Conservation (phyloP, 1,140 invertebrate genomes). For the Drosophila subobscura region DNA sequence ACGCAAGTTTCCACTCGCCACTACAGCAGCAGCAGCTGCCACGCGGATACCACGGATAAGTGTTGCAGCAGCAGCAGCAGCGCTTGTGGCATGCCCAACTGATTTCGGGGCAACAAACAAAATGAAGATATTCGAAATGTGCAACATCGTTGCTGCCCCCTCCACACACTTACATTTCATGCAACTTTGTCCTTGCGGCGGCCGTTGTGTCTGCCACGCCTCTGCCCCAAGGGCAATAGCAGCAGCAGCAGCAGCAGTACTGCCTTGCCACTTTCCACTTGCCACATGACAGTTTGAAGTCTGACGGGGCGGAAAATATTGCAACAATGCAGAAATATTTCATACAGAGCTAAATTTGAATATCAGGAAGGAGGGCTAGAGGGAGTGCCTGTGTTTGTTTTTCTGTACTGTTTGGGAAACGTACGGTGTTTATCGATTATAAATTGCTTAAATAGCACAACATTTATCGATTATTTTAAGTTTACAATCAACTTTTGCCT, state of each 20-base stretch:
- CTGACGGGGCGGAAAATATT: constrained; percentile 32
- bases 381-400: too few relatives aligned
- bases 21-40: constrained; percentile 6
- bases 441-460: too few relatives aligned
- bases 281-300: constrained; percentile 10
- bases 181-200: constrained; percentile 48
- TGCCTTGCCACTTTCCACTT: not conserved
- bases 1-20: constrained; percentile 18
- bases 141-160: not conserved
- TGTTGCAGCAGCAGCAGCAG: constrained; percentile 30
- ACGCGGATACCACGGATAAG: constrained; percentile 28
- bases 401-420: too few relatives aligned
- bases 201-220: not conserved
- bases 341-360: too few relatives aligned
- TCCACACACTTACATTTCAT: not conserved
- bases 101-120: constrained; percentile 56
- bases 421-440: too few relatives aligned
- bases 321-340: constrained; percentile 29
- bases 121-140: constrained; percentile 59
- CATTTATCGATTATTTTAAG: too few relatives aligned
- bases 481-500: too few relatives aligned
- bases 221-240: constrained; percentile 14
- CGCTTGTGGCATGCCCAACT: constrained; percentile 46
- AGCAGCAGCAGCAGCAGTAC: not conserved
- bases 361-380: too few relatives aligned